Evolutionary conservation across 1,140 invertebrate species (phyloP).

Genomic region (Cydia amplana): DNA sequence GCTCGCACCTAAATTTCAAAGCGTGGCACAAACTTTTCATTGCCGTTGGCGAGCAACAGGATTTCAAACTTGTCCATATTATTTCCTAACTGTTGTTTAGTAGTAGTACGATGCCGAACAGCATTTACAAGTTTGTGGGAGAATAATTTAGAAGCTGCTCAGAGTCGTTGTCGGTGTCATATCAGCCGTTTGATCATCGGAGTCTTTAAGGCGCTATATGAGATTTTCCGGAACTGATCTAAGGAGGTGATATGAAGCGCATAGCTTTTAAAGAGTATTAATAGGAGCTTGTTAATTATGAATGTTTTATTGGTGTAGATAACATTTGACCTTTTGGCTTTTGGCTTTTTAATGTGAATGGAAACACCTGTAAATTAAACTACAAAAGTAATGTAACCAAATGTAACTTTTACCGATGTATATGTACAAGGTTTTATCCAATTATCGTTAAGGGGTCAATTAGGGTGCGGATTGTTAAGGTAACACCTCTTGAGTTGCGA

Average conservation of each 20-base stretch:
- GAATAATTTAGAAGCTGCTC: slow-evolving; percentile 26
- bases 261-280: slow-evolving; percentile 17
- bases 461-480: too few species aligned
- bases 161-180: slow-evolving; percentile 40
- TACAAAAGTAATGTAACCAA: too few species aligned
- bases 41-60: not conserved
- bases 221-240: slow-evolving; percentile 43
- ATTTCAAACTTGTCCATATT: not conserved
- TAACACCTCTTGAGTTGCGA: too few species aligned
- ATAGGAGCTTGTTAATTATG: slow-evolving; percentile 35
- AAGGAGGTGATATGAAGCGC: slow-evolving; percentile 42
- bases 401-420: too few species aligned
- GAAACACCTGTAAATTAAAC: not conserved
- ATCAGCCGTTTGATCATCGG: slow-evolving; percentile 50
- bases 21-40: slow-evolving; percentile 10
- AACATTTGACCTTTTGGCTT: not conserved
- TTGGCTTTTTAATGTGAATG: not conserved
- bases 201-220: slow-evolving; percentile 38
- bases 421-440: too few species aligned
- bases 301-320: slow-evolving; percentile 35
- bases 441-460: too few species aligned
- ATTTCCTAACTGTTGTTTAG: not conserved
- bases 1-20: slow-evolving; percentile 33
- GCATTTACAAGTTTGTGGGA: slow-evolving; percentile 3
- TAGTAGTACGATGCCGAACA: not conserved